Percentiles rank a stretch among this genome's conserved stretches.
Evolutionary conservation across 2,113 vertebrate species (phyloP).

Genomic region (Enhydra lutris): DNA sequence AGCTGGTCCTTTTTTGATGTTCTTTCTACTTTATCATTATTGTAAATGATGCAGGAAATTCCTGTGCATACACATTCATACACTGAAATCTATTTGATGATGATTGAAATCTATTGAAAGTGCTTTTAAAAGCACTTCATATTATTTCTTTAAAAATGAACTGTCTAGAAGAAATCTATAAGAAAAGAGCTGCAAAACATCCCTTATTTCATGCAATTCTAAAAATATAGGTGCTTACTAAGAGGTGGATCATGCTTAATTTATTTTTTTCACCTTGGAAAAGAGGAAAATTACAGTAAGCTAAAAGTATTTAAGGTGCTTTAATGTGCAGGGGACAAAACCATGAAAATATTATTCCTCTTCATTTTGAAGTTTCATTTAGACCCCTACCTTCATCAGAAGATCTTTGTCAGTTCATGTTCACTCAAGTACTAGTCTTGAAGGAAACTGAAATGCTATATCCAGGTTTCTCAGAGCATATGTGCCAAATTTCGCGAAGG

Average conservation of each 20-base stretch:
- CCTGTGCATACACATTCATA: not conserved
- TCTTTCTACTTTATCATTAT: not conserved
- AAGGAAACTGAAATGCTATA: not conserved
- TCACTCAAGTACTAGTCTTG: not conserved
- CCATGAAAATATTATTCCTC: not conserved
- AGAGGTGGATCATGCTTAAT: not conserved
- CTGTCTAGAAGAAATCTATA: not conserved
- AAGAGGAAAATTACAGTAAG: not conserved
- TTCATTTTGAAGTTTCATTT: not conserved
- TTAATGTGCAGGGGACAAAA: not conserved
- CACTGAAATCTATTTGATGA: not conserved
- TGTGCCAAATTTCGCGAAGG: not conserved
- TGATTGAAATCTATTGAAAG: not conserved
- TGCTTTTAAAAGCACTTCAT: not conserved
- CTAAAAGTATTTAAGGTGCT: not conserved
- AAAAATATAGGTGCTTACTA: not conserved
- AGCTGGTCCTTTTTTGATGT: not conserved
- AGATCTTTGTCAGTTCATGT: not conserved
- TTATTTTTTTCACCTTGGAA: constrained; percentile 11
- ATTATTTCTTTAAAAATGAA: not conserved
- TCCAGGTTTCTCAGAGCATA: not conserved
- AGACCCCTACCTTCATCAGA: not conserved
- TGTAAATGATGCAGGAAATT: not conserved
- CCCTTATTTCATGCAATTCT: not conserved
- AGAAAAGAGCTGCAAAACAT: not conserved